Base-by-base conservation (phyloP, 2,888 invertebrate genomes). In the Deladenus siricidicola region DNA sequence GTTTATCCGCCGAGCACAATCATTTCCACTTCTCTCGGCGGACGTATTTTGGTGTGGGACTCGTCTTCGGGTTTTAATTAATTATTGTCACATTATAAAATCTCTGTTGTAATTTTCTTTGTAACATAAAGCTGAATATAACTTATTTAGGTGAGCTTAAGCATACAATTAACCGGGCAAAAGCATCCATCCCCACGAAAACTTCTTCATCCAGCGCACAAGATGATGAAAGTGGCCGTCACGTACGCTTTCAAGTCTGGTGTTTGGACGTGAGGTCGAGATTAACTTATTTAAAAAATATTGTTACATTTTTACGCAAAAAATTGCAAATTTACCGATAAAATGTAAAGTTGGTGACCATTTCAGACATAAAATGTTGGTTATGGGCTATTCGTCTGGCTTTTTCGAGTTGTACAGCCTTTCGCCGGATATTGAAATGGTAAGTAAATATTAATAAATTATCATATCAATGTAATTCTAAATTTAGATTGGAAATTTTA, bases 331-430 rank as follows among this genome's bases (percentile, higher is more conserved):
- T 42, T 42, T 42, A 17, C 10, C 42, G 42, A 48, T 50, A 47
- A 42, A 28, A 57, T 30, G 42, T 44, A 19, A 23, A 3, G 17
- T n/a, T 3, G 8, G 26, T 44, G 42, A 4, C 28, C 17, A 17
- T 53, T 53, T 19, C 53, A 53, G 73, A 17, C 39, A 63, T 4
- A 62, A 60, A 17, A 60, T 69, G 4, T 52, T 69, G 3, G 56
- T 64, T 0, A 26, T 74, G 3, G 75, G 75, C 26, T 75, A 72
- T 30, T 64, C 71, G 4, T 71, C 75, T 50, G 75, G 75, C n/a
- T 60, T 64, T 19, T 55, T 74, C n/a, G 71, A 74, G 59, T 62
- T 75, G 14, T 69, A 62, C 14, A 29, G 39, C 47, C n/a, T n/a
- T n/a, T n/a, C n/a, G n/a, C n/a, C n/a, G n/a, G n/a, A n/a, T n/a